phyloP scores from a whole-genome alignment of 2,888 invertebrate genomes.

The Argyra leucocephala region DNA sequence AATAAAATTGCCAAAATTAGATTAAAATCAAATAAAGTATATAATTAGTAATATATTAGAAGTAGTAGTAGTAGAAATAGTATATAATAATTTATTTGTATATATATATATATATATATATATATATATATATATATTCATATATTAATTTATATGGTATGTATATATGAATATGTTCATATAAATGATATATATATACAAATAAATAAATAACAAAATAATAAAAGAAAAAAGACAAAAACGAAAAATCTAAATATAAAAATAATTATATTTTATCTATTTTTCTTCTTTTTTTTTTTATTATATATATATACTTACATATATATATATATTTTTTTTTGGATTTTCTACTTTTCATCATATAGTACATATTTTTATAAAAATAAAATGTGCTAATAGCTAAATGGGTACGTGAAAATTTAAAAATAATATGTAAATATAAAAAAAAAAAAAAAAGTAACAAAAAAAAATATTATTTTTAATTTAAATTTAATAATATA shows the following conservation, averaged over 20 bases:
- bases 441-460: not conserved
- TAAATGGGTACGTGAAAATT: constrained; percentile 5
- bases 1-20: too few relatives aligned
- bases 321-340: too few relatives aligned
- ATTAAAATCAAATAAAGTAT: too few relatives aligned
- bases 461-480: not conserved
- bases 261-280: not conserved
- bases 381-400: constrained; percentile 6
- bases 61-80: too few relatives aligned
- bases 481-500: not conserved
- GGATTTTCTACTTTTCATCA: too few relatives aligned
- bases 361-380: not conserved
- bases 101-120: not conserved
- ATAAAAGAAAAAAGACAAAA: too few relatives aligned
- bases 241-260: not conserved
- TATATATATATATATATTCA: not conserved
- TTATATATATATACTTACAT: not conserved
- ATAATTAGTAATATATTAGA: too few relatives aligned
- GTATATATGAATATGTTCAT: too few relatives aligned
- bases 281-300: not conserved
- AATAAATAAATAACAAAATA: too few relatives aligned
- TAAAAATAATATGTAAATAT: not conserved
- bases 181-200: too few relatives aligned
- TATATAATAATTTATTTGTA: too few relatives aligned
- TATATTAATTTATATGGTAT: not conserved